Base-by-base conservation (phyloP, 2,888 invertebrate genomes). In the Trissoscelio sp. region DNA sequence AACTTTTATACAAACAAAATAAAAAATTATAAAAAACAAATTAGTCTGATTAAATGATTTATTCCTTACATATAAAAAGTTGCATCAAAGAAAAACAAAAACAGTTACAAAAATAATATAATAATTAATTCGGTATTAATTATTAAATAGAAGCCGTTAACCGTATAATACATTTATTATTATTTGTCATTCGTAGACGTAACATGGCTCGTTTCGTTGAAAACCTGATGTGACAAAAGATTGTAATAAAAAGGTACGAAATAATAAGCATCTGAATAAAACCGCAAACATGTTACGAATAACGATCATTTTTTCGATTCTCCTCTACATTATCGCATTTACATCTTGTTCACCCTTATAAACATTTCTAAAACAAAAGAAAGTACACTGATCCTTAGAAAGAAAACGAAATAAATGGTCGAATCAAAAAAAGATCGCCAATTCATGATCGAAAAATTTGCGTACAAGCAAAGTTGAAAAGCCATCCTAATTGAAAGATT, bases 81-180 rank as follows among this genome's bases (percentile, higher is more conserved):
- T n/a, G n/a, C n/a, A n/a, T n/a, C n/a, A n/a, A n/a, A n/a, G n/a
- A n/a, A n/a, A n/a, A n/a, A n/a, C n/a, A n/a, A n/a, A n/a, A n/a
- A n/a, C n/a, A n/a, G n/a, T n/a, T n/a, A n/a, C n/a, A 55, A 51
- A 20, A 22, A 39, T 42, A 28, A 22, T 6, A 31, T 34, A 46
- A 24, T 22, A 6, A 70, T 37, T 20, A 46, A 48, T 46, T 31
- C 14, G 11, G 16, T 57, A 22, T 34, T 55, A 44, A 69, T n/a
- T n/a, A n/a, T n/a, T n/a, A 57, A 69, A 57, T 14, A 48, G 12
- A 44, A 58, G 12, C 37, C 44, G 37, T 31, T 22, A 70, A 70
- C 46, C 31, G 20, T 72, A 72, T 72, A 42, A 72, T 72, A 72
- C 72, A 72, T 72, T 72, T 72, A 72, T 60, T 72, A 44, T 34